A percentile compares a stretch with the other conserved stretches of the same genome.
Conservation (phyloP, 1,140 invertebrate species). For the Capitella teleta region DNA sequence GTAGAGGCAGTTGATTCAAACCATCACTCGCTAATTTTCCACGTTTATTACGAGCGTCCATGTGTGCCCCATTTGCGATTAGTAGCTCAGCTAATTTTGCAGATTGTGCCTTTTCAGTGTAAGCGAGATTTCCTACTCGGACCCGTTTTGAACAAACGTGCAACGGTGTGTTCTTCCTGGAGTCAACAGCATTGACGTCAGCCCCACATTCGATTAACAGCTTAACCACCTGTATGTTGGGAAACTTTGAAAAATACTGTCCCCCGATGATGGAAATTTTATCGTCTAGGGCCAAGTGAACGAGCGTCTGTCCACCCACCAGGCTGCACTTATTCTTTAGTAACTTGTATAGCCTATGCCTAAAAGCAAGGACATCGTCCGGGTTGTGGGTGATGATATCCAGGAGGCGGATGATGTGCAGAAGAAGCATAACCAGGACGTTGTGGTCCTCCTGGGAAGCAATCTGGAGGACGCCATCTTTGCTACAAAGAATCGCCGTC, state of each 20-base stretch:
- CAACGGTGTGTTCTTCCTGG: neutral
- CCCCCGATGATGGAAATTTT: neutral
- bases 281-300: constrained; percentile 2
- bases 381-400: neutral
- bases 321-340: neutral
- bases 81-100: neutral
- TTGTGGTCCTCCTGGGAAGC: neutral
- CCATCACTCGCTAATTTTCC: neutral
- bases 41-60: neutral
- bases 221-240: neutral
- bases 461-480: no score
- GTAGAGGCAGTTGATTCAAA: no score
- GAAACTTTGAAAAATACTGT: constrained; percentile 1
- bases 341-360: neutral
- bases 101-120: neutral
- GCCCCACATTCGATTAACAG: constrained; percentile 1
- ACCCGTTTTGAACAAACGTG: neutral
- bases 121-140: neutral
- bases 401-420: constrained; percentile 5
- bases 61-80: neutral
- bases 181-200: neutral
- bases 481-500: neutral
- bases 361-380: neutral
- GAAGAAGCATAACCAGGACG: neutral
- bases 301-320: neutral